Conservation (phyloP, 2,113 vertebrate species). For the Hippopotamus amphibius region DNA sequence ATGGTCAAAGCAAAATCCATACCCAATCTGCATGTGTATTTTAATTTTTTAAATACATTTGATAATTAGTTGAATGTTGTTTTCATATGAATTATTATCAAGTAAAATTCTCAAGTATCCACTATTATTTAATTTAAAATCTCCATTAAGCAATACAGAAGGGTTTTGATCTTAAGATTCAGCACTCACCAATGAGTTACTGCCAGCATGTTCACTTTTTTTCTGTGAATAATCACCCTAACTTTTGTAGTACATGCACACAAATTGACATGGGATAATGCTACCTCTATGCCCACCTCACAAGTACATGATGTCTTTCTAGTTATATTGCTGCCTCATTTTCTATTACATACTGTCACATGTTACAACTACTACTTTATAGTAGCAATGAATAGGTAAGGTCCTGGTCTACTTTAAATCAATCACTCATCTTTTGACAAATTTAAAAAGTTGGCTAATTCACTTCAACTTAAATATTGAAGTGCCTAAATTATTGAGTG, state of each 20-base stretch:
- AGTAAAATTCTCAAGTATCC: neutral
- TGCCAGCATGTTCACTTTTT: neutral
- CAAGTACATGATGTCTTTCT: neutral
- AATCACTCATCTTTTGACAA: conserved; percentile 40
- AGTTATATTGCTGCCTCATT: neutral
- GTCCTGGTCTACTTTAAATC: neutral
- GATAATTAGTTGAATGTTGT: neutral
- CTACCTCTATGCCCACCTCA: neutral
- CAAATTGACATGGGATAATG: neutral
- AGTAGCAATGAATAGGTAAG: neutral
- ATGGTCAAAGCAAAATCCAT: neutral
- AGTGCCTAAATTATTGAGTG: neutral
- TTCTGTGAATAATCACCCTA: neutral
- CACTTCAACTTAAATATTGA: conserved; percentile 54
- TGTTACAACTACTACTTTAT: neutral
- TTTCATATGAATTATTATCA: conserved; percentile 37
- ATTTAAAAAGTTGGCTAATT: conserved; percentile 34
- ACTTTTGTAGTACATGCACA: neutral
- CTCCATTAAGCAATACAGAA: neutral
- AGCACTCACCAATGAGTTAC: neutral
- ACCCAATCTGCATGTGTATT: neutral
- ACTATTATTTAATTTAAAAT: conserved; percentile 29
- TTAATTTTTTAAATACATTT: neutral
- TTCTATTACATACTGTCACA: neutral
- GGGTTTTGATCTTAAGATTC: neutral